Conservation (phyloP, 2,113 vertebrate genomes). For the Hypomesus transpacificus region DNA sequence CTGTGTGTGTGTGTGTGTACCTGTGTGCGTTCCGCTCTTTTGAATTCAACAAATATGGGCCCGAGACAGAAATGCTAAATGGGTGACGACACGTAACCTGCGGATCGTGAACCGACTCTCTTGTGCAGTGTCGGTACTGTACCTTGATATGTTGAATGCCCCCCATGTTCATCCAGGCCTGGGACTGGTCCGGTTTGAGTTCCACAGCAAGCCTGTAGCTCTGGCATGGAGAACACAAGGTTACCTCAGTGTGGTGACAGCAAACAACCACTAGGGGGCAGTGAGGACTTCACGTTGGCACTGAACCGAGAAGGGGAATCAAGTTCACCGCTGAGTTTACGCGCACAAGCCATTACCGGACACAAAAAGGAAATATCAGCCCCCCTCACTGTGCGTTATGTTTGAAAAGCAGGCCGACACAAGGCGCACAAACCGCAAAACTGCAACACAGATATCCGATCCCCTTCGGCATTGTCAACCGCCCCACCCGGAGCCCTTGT, state of each 20-base stretch:
- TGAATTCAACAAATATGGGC: background rate
- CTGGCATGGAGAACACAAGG: conserved; percentile 58
- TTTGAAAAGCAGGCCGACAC: background rate
- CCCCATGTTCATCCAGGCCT: conserved; percentile 99
- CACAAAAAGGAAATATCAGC: background rate
- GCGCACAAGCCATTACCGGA: background rate
- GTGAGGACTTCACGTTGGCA: background rate
- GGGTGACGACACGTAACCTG: background rate
- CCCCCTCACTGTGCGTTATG: background rate
- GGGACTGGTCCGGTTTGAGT: conserved; percentile 89
- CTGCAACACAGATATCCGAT: background rate
- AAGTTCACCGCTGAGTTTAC: background rate
- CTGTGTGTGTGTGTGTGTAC: background rate
- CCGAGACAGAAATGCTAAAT: background rate
- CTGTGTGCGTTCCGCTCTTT: background rate
- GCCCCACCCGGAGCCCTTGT: conserved; percentile 11
- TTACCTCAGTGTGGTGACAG: background rate
- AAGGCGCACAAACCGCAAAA: background rate
- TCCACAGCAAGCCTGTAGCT: conserved; percentile 88
- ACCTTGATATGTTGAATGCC: conserved; percentile 98
- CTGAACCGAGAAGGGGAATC: background rate
- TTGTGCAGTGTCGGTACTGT: conserved; percentile 18
- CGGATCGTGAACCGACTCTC: no score
- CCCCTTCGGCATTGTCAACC: background rate
- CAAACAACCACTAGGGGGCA: conserved; percentile 3